Evolutionary conservation across 2,797 vertebrate genomes (phyloP), one percentile per base, ranked within the genome.

Genomic region (Semotilus atromaculatus): DNA sequence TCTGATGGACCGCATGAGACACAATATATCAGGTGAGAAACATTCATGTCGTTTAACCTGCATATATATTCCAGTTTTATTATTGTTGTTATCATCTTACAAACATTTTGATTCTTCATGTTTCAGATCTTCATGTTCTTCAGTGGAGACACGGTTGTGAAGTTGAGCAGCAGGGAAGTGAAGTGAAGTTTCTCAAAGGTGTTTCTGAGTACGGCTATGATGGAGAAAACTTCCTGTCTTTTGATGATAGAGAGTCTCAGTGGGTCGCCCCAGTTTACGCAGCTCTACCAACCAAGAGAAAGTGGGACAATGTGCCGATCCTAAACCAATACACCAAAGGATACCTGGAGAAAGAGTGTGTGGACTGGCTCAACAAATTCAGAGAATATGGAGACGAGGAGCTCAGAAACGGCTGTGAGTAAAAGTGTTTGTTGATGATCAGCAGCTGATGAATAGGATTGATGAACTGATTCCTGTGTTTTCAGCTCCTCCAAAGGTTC

Each of bases 281-380:
- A 0, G 93, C 91, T 1, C 0, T 0, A 0, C 9, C 10, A 7
- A 95, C 93, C 78, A 95, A 93, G 88, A 83, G 3, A 4, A 95
- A 94, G 88, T 96, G 94, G 94, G 94, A 95, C 5, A 0, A 0
- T 0, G 88, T 93, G 0, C 8, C 31, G 1, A 90, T 92, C n/a
- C 91, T 95, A 23, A 95, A 91, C 77, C 92, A 93, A 0, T 94
- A 95, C 94, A 96, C 93, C 90, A 92, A 90, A 48, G 90, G 90
- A 1, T 96, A 95, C 90, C 93, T 95, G 91, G 88, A 94, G 90
- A 87, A 83, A 0, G 94, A 96, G 89, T 95, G 95, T 74, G 82
- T 94, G 3, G 13, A 87, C 0, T 96, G 94, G 95, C 73, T 96
- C 84, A 1, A 0, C 0, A 90, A 64, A 58, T 96, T 94, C 62